Evolutionary conservation across 2,113 vertebrate species (phyloP).

Genomic region (Plotosus lineatus): DNA sequence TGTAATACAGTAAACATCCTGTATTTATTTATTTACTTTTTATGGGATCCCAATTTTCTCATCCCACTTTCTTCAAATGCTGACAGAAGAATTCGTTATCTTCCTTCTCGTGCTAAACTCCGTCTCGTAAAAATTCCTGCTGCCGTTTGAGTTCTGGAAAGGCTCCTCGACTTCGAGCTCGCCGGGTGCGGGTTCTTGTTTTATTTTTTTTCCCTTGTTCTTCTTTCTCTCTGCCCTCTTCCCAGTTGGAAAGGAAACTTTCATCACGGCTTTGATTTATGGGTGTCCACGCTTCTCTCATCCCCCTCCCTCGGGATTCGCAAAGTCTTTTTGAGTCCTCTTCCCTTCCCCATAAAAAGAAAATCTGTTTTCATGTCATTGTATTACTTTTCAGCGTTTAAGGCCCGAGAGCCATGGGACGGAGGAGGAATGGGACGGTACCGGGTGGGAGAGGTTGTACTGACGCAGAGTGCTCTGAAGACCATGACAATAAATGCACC

Average conservation of each 20-base stretch:
- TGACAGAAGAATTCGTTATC: constrained; percentile 31
- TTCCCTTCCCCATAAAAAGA: constrained; percentile 64
- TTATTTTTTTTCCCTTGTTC: neutral
- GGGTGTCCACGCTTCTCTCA: constrained; percentile 59
- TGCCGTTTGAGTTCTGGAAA: constrained; percentile 55
- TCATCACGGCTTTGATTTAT: constrained; percentile 78
- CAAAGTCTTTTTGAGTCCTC: constrained; percentile 70
- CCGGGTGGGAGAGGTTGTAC: constrained; percentile 64
- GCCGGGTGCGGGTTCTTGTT: constrained; percentile 29
- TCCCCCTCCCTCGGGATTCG: constrained; percentile 64
- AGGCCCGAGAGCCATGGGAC: constrained; percentile 49
- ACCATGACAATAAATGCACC: constrained; percentile 41
- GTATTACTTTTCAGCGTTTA: constrained; percentile 53
- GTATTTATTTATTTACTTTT: neutral
- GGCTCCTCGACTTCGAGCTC: constrained; percentile 15
- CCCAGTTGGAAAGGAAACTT: constrained; percentile 71
- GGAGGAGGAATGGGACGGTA: constrained; percentile 55
- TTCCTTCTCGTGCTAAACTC: constrained; percentile 46
- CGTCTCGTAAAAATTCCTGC: constrained; percentile 71
- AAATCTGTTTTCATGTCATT: constrained; percentile 64
- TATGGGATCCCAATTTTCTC: neutral
- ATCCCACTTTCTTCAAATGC: neutral
- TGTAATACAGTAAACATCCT: neutral
- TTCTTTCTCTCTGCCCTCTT: constrained; percentile 63
- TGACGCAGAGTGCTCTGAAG: constrained; percentile 50